A percentile compares a stretch with the other conserved stretches of the same genome.
phyloP scores from a whole-genome alignment of 2,797 vertebrate genomes.

The Intellagama lesueurii region DNA sequence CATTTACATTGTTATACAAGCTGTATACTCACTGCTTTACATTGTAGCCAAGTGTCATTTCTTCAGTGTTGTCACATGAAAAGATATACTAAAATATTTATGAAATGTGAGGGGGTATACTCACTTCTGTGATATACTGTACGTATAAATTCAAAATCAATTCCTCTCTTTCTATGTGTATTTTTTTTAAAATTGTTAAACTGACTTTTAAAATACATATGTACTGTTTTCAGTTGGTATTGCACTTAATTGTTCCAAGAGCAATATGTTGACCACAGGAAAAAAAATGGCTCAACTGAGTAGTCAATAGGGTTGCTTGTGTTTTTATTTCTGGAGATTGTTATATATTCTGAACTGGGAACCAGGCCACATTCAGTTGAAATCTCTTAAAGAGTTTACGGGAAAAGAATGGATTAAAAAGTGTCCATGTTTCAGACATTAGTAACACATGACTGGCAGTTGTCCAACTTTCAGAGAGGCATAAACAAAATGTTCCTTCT shows the following conservation, averaged over 20 bases:
- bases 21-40: too few relatives aligned
- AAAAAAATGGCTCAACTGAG: not conserved
- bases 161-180: too few relatives aligned
- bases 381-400: not conserved
- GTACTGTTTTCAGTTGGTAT: not conserved
- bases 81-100: too few relatives aligned
- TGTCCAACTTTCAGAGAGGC: not conserved
- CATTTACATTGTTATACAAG: too few relatives aligned
- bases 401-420: slow-evolving; percentile 14
- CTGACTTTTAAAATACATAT: not conserved
- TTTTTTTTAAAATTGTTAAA: not conserved
- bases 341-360: too few relatives aligned
- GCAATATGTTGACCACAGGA: not conserved
- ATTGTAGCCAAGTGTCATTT: too few relatives aligned
- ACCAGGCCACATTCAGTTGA: not conserved
- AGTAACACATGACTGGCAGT: not conserved
- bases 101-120: too few relatives aligned
- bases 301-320: not conserved
- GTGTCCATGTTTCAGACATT: slow-evolving; percentile 11
- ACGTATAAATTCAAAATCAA: too few relatives aligned
- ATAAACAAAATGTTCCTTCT: not conserved
- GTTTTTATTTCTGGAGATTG: not conserved
- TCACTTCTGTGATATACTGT: too few relatives aligned
- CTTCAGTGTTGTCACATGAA: too few relatives aligned
- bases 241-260: not conserved